Base-by-base conservation (phyloP, 2,888 invertebrate species). In the Coelogynopora nodosa region DNA sequence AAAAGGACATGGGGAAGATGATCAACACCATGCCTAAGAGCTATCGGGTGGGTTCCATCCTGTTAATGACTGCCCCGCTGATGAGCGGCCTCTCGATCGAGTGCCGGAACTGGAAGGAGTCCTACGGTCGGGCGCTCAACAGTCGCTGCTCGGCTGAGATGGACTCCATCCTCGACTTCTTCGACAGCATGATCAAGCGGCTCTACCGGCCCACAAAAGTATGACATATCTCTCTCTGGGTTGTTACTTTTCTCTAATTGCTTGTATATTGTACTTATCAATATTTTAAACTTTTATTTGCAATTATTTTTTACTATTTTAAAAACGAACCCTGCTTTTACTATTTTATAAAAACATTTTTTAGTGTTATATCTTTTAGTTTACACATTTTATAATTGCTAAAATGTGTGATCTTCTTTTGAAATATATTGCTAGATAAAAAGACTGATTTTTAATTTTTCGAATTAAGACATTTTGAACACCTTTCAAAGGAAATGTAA, bases 151-250 rank as follows among this genome's bases (percentile, higher is more conserved):
- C 90, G 26, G 88, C 89, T 26, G 90, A 92, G 88, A 92, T 93
- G 92, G 91, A 92, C 87, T 90, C 90, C 31, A 89, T 92, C 0
- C 95, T 96, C 89, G 96, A 96, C 0, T 95, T 97, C 31, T 96
- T 97, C 92, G 96, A 95, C 90, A 96, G 96, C 91, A 94, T 97
- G 94, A 96, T 96, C 90, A 94, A 96, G 85, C 96, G 96, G 92
- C 92, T 98, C 85, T 96, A 96, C 89, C 93, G 96, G 67, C 96
- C 95, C 0, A 95, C 88, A 26, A 86, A 49, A 49, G 49, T 49
- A 18, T 49, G 49, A 5, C 5, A 18, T 18, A 18, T 18, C 18
- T 49, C 49, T 49, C 5, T 49, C 49, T 18, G 49, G 18, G 5
- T 10, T 49, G 5, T 5, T 49, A 49, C 5, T 49, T 10, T 49